phyloP scores from a whole-genome alignment of 2,113 vertebrate genomes.

The Tylochromis polylepis region DNA sequence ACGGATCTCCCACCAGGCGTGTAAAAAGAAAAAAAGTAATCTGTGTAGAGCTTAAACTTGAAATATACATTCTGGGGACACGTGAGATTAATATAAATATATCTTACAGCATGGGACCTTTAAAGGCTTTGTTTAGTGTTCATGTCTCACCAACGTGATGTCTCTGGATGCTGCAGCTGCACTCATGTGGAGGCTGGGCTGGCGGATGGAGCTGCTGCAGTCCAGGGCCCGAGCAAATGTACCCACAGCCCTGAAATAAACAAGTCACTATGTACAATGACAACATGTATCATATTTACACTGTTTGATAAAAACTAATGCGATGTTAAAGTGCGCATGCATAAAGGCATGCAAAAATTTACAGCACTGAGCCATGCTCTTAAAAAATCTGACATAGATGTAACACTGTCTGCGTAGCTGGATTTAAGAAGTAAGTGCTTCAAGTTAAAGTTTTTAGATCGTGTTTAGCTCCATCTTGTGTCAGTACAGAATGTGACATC shows the following conservation, averaged over 20 bases:
- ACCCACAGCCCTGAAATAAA: slow-evolving; percentile 82
- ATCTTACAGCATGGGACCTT: neutral
- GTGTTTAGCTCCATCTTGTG: too few relatives aligned
- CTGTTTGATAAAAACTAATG: neutral
- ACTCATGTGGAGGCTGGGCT: slow-evolving; percentile 95
- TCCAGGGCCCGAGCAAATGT: slow-evolving; percentile 91
- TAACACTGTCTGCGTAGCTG: accelerated
- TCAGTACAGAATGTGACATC: accelerated
- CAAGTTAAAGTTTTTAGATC: accelerated
- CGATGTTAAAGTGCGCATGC: neutral
- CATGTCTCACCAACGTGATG: slow-evolving; percentile 86
- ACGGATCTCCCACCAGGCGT: neutral
- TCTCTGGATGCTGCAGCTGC: slow-evolving; percentile 90
- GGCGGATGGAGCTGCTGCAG: slow-evolving; percentile 94
- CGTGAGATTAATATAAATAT: neutral
- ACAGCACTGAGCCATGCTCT: neutral
- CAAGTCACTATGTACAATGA: neutral
- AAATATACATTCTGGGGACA: neutral
- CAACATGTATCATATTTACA: neutral
- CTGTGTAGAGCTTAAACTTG: neutral
- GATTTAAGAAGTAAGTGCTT: neutral
- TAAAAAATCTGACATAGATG: too few relatives aligned
- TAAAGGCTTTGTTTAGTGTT: neutral
- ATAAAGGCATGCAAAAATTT: too few relatives aligned
- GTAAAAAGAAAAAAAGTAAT: neutral